phyloP scores from a whole-genome alignment of 2,113 vertebrate species.

The Pygoscelis adeliae region DNA sequence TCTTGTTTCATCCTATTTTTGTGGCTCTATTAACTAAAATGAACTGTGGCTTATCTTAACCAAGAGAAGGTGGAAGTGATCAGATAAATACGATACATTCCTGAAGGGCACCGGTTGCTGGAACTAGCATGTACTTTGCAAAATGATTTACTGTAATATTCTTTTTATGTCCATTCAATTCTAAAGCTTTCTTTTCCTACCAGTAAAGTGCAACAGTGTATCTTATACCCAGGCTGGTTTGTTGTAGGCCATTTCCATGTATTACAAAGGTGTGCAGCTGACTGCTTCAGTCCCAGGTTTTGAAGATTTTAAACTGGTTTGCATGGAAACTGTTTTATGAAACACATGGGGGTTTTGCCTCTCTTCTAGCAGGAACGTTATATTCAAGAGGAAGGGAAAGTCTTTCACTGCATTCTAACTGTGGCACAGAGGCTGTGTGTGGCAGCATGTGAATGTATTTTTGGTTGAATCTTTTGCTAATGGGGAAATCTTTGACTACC shows the following conservation, averaged over 20 bases:
- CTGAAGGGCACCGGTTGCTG: neutral
- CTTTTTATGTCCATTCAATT: neutral
- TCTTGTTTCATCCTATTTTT: neutral
- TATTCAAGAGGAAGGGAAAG: neutral
- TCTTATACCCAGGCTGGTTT: neutral
- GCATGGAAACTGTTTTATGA: neutral
- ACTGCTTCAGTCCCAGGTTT: neutral
- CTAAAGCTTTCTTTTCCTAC: neutral
- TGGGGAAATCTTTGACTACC: neutral
- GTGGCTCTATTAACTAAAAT: neutral
- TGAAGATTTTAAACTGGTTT: neutral
- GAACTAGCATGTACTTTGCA: neutral
- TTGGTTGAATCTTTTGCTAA: neutral
- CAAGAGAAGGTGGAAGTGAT: neutral
- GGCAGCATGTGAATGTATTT: neutral
- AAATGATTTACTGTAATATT: neutral
- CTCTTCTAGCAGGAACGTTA: neutral
- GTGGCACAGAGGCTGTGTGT: neutral
- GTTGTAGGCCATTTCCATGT: neutral
- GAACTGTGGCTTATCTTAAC: neutral
- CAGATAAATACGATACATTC: neutral
- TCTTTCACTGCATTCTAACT: neutral
- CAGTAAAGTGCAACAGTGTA: neutral
- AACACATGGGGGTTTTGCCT: neutral
- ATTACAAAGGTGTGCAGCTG: neutral